phyloP scores from a whole-genome alignment of 2,888 invertebrate species.

The Petrolisthes cinctipes region DNA sequence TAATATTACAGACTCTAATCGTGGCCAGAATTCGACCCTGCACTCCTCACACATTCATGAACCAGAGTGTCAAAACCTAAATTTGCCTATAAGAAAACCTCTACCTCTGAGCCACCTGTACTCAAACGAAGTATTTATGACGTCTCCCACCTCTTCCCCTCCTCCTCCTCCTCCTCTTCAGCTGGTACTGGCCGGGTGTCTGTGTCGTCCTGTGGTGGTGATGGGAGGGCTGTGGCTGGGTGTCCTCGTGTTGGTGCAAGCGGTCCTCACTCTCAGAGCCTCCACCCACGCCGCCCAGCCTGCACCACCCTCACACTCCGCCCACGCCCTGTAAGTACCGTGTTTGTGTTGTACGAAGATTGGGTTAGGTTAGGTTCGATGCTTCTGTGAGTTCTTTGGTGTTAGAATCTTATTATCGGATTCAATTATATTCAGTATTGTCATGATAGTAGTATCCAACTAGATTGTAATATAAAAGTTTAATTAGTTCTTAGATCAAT shows the following conservation, averaged over 20 bases:
- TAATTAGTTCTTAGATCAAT: too few species aligned
- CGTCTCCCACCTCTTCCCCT: background rate
- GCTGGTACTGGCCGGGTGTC: conserved; percentile 54
- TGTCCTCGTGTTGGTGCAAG: conserved; percentile 49
- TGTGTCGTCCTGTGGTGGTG: conserved; percentile 58
- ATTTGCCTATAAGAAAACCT: background rate
- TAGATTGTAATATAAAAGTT: too few species aligned
- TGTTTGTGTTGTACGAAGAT: too few species aligned
- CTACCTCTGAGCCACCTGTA: background rate
- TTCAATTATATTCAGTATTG: too few species aligned
- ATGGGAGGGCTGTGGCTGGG: conserved; percentile 59
- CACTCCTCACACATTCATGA: too few species aligned
- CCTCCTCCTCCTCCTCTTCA: background rate
- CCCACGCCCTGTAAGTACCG: conserved; percentile 22
- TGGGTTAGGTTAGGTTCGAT: too few species aligned
- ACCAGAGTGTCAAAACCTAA: too few species aligned
- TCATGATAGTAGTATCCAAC: too few species aligned
- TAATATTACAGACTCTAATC: too few species aligned
- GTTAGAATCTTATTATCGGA: too few species aligned
- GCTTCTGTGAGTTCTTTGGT: too few species aligned
- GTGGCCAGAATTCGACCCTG: too few species aligned
- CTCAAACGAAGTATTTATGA: background rate
- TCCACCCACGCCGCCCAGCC: background rate
- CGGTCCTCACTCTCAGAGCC: conserved; percentile 42
- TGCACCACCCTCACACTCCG: conserved; percentile 7